Base-by-base conservation (phyloP, 2,797 vertebrate genomes). In the Synanceia verrucosa region DNA sequence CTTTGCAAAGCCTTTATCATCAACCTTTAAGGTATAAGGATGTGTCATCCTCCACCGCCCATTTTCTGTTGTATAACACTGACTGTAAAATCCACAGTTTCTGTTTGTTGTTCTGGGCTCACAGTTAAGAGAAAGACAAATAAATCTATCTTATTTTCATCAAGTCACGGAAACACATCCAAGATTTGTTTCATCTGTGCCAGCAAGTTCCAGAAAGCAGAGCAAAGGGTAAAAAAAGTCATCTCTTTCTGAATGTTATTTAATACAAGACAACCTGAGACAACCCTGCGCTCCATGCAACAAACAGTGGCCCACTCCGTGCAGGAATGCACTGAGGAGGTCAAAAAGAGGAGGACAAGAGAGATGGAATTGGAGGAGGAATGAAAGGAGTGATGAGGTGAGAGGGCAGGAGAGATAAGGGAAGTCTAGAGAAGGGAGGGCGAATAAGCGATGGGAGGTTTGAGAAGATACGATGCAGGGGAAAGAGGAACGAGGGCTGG, bases 241-340 rank as follows among this genome's bases (percentile, higher is more conserved):
- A 26, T 80, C 68, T 43, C 68, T 65, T 63, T 52, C 58, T 65
- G 21, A 73, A 64, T 44, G 46, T 69, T 84, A 48, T 78, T 81
- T 70, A 69, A 76, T 48, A n/a, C 28, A 21, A n/a, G n/a, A n/a
- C n/a, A 62, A 24, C 52, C 61, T 64, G 7, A 34, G 55, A 70
- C 66, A 77, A 43, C 43, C 52, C 14, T 36, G 39, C 33, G 19
- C 77, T 76, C 73, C 51, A 52, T 60, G 71, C 28, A 72, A 36
- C 71, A 24, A 51, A 48, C 69, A 62, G 57, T 60, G 78, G 60
- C 34, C 23, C 21, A 6, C 44, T 74, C 65, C 47, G 44, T 84
- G 81, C 57, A 66, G 83, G 80, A 87, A 90, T 88, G 77, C 59
- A 52, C 34, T 10, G 55, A 62, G 19, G 66, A 83, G 88, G 80